Conservation (phyloP, 2,888 invertebrate genomes). For the Timema podura region DNA sequence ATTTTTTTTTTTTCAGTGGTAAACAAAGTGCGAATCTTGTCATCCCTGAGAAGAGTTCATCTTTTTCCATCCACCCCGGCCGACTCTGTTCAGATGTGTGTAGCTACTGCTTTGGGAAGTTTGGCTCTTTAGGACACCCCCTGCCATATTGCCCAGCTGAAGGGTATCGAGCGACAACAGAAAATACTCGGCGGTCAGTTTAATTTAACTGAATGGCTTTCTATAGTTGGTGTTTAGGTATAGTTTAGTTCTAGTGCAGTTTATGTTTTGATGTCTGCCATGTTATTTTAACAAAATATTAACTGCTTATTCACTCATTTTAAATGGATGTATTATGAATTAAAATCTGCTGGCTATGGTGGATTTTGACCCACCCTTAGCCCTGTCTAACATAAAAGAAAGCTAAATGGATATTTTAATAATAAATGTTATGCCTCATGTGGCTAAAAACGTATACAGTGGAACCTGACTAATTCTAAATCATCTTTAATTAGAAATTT, state of each 20-base stretch:
- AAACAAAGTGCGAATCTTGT: slow-evolving; percentile 50
- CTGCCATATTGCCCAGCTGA: slow-evolving; percentile 82
- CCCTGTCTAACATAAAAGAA: no score
- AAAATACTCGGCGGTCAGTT: slow-evolving; percentile 69
- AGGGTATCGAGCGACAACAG: slow-evolving; percentile 73
- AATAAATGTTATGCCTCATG: no score
- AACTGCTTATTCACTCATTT: no score
- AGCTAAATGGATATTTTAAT: no score
- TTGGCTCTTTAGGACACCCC: slow-evolving; percentile 82
- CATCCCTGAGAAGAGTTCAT: slow-evolving; percentile 83
- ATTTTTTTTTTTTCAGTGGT: slow-evolving; percentile 14
- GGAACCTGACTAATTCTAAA: no score
- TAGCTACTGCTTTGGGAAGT: slow-evolving; percentile 82
- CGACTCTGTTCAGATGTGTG: slow-evolving; percentile 80
- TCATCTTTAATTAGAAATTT: no score
- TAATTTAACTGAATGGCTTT: slow-evolving; percentile 33
- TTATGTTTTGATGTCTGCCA: not conserved
- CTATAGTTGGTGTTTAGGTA: not conserved
- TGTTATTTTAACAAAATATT: not conserved
- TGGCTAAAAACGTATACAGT: no score
- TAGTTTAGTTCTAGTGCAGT: not conserved
- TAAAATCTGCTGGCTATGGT: no score
- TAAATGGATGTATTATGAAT: no score
- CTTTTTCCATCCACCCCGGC: slow-evolving; percentile 81
- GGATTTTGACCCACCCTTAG: no score